A percentile compares a stretch with the other conserved stretches of the same genome.
Conservation (phyloP, 2,888 invertebrate genomes). For the Labia minor region DNA sequence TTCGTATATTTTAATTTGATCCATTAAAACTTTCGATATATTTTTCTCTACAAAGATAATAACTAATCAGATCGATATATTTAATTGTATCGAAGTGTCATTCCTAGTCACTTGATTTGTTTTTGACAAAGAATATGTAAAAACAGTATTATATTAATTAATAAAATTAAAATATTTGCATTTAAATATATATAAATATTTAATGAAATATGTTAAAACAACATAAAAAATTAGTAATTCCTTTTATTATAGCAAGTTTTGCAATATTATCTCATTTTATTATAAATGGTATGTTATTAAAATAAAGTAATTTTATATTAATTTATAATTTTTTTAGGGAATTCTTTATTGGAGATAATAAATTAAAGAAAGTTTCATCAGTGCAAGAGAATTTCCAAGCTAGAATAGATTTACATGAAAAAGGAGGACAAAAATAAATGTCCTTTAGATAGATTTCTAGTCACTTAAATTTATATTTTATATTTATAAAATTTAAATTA, state of each 20-base stretch:
- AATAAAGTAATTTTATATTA: too few relatives aligned
- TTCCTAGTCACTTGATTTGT: too few relatives aligned
- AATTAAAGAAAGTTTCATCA: not conserved
- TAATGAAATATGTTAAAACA: not conserved
- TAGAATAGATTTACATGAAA: not conserved
- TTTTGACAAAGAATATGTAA: too few relatives aligned
- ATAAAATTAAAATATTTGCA: not conserved
- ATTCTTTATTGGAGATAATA: not conserved
- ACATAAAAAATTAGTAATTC: not conserved
- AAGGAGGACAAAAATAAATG: not conserved
- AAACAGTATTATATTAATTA: not conserved
- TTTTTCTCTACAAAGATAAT: too few relatives aligned
- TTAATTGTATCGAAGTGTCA: too few relatives aligned
- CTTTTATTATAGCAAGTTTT: not conserved
- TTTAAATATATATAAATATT: not conserved
- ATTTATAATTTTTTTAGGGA: not conserved
- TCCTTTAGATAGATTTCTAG: not conserved
- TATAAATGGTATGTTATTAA: too few relatives aligned
- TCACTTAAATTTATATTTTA: not conserved
- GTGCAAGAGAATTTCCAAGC: not conserved
- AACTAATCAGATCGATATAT: too few relatives aligned
- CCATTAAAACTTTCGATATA: too few relatives aligned
- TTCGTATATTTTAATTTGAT: too few relatives aligned
- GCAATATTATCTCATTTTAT: not conserved
- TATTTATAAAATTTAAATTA: not conserved